Percentiles rank a stretch among this genome's conserved stretches.
phyloP scores from a whole-genome alignment of 2,113 vertebrate genomes.

The Himantopus leucocephalus region DNA sequence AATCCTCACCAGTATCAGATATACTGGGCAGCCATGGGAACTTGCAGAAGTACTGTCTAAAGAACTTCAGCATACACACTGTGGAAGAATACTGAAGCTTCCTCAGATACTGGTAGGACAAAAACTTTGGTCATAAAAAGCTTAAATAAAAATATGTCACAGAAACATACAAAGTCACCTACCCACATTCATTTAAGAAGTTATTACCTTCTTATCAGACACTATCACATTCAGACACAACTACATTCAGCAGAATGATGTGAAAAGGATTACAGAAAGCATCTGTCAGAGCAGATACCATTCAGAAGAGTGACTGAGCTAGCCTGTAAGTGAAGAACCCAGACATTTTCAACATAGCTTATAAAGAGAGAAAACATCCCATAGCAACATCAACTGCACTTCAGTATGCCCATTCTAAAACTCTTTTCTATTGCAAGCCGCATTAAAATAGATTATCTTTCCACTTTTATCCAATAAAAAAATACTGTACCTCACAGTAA shows the following conservation, averaged over 20 bases:
- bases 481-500: constrained; percentile 89
- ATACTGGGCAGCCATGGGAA: not conserved
- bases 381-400: not conserved
- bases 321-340: not conserved
- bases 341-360: not conserved
- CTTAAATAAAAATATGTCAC: not conserved
- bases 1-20: not conserved
- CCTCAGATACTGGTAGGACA: not conserved
- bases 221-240: not conserved
- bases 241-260: not conserved
- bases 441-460: not conserved
- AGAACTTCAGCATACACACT: not conserved
- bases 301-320: not conserved
- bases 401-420: not conserved
- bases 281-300: constrained; percentile 1
- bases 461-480: not conserved
- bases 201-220: not conserved
- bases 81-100: not conserved
- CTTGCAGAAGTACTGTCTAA: not conserved
- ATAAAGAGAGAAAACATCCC: not conserved
- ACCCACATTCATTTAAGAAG: not conserved
- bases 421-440: not conserved
- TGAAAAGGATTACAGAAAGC: constrained; percentile 1
- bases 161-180: not conserved
- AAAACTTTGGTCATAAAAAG: not conserved